These are phyloP conservation scores for Perodicticus potto DNA, from an alignment of 2,797 vertebrate species.

Conservation along the genomic window DNA sequence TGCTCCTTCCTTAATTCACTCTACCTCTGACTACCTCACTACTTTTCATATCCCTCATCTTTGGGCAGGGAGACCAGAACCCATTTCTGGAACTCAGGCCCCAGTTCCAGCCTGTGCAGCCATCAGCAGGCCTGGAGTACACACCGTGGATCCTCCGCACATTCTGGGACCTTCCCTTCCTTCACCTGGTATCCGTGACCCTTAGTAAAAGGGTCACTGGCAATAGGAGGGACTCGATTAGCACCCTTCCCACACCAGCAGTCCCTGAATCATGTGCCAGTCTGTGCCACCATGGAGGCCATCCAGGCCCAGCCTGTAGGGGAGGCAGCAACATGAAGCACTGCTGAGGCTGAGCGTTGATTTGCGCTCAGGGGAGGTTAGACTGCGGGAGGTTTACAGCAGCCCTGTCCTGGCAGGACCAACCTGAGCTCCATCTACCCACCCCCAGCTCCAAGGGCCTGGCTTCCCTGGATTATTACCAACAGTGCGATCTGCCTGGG, in stretches of 20 bases:
- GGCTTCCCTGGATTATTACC: background rate
- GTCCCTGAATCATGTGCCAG: background rate
- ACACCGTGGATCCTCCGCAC: rapidly evolving
- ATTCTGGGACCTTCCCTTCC: background rate
- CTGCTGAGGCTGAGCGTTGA: background rate
- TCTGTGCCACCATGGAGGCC: background rate
- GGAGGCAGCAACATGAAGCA: rapidly evolving
- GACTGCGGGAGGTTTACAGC: background rate
- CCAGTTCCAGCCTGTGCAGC: too few relatives aligned
- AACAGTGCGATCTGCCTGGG: background rate
- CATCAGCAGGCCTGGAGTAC: background rate
- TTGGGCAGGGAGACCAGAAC: background rate
- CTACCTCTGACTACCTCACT: background rate
- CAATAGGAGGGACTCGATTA: too few relatives aligned
- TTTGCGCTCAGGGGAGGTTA: background rate
- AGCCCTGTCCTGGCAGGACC: background rate
- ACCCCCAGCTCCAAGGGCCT: background rate
- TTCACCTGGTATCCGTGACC: background rate
- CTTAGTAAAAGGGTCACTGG: background rate
- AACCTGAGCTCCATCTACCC: background rate
- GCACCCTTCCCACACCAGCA: too few relatives aligned
- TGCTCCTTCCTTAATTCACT: background rate
- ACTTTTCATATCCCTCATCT: background rate
- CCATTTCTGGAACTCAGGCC: background rate
- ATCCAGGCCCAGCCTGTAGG: rapidly evolving